These are phyloP conservation scores for Trichopria drosophilae DNA, from an alignment of 2,888 invertebrate species.

Conservation along the genomic window DNA sequence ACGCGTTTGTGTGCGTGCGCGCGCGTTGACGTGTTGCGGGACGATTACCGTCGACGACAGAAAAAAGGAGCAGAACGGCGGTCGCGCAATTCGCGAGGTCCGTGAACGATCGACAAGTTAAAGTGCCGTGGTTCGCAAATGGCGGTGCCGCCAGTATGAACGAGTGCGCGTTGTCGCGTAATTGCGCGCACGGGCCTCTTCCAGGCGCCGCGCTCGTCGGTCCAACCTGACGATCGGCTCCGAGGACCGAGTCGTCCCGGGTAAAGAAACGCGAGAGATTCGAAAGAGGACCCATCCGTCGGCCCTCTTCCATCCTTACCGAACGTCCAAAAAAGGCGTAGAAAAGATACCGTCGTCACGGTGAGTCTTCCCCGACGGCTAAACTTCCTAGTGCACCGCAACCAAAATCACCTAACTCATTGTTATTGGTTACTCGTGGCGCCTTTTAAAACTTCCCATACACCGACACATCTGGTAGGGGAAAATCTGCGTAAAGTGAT, in stretches of 20 bases:
- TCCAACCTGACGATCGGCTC: constrained; percentile 39
- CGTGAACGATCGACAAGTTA: too few species aligned
- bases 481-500: too few species aligned
- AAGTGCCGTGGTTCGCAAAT: constrained; percentile 48
- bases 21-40: too few species aligned
- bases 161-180: constrained; percentile 41
- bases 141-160: constrained; percentile 49
- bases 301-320: background rate
- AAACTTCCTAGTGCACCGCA: too few species aligned
- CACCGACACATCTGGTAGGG: too few species aligned
- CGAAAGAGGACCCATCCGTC: constrained; percentile 1
- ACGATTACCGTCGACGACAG: too few species aligned
- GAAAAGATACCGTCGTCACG: background rate
- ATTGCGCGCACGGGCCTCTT: constrained; percentile 46
- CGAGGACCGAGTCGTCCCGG: background rate
- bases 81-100: too few species aligned
- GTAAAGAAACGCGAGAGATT: background rate
- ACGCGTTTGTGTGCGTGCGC: too few species aligned
- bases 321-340: constrained; percentile 6
- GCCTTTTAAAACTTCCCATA: too few species aligned
- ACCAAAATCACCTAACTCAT: too few species aligned
- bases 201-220: constrained; percentile 45
- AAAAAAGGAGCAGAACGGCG: too few species aligned
- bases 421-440: constrained; percentile 10
- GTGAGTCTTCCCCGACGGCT: constrained; percentile 13